Percentiles rank a stretch among this genome's conserved stretches.
These are phyloP conservation scores for Vanessa tameamea DNA, from an alignment of 1,140 invertebrate species.

Conservation along the genomic window DNA sequence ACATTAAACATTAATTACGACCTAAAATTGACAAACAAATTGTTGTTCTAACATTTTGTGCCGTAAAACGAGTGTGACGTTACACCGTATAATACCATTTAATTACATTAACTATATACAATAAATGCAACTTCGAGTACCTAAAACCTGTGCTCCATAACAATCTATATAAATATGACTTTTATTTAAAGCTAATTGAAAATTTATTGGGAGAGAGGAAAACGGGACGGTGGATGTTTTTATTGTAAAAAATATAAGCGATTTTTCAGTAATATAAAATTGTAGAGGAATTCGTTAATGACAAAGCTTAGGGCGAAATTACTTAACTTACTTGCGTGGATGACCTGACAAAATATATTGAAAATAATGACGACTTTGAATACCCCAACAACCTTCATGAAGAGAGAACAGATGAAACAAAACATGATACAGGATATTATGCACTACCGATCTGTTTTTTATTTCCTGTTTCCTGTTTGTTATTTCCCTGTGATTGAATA, in stretches of 20 bases:
- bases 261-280: conserved; percentile 19
- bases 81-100: conserved; percentile 72
- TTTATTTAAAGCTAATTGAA: conserved; percentile 76
- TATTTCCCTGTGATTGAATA: too few species aligned
- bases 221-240: conserved; percentile 70
- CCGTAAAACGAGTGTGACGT: conserved; percentile 78
- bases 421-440: background rate
- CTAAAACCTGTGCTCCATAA: conserved; percentile 79
- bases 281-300: conserved; percentile 12
- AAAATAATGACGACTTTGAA: background rate
- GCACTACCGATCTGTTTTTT: too few species aligned
- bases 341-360: background rate
- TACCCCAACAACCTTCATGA: background rate
- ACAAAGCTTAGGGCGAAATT: conserved; percentile 20
- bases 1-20: conserved; percentile 54
- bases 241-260: conserved; percentile 34
- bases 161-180: conserved; percentile 79
- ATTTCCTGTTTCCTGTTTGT: too few species aligned
- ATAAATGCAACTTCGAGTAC: conserved; percentile 77
- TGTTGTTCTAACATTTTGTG: conserved; percentile 76
- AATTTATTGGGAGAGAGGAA: conserved; percentile 73
- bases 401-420: background rate
- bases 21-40: conserved; percentile 79
- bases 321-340: conserved; percentile 9
- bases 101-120: conserved; percentile 75